These are phyloP conservation scores for Cynodonichthys magdalenae DNA, from an alignment of 2,797 vertebrate genomes.

Conservation along the genomic window DNA sequence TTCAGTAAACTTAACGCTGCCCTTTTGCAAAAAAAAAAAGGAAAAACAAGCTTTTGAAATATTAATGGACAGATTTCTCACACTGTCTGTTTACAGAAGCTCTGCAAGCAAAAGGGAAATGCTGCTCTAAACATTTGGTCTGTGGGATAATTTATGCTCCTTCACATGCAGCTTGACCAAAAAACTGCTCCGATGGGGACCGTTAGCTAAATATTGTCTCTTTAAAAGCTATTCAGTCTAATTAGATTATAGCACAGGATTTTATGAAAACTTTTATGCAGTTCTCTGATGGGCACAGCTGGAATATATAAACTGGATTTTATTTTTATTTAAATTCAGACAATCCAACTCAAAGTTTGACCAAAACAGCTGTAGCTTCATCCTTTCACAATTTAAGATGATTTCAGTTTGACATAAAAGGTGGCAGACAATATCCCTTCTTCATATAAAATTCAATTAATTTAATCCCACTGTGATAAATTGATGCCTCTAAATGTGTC, in stretches of 20 bases:
- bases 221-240: background rate
- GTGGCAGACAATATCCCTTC: too few species aligned
- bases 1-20: background rate
- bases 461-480: too few species aligned
- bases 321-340: background rate
- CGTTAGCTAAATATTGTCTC: background rate
- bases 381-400: background rate
- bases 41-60: constrained; percentile 28
- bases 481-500: too few species aligned
- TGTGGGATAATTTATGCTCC: constrained; percentile 26
- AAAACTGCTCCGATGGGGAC: constrained; percentile 1
- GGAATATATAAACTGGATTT: too few species aligned
- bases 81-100: constrained; percentile 24
- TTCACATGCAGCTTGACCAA: constrained; percentile 5
- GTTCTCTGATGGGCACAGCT: background rate
- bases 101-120: constrained; percentile 21
- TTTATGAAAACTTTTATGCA: background rate
- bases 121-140: constrained; percentile 28
- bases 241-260: too few species aligned
- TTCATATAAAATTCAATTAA: too few species aligned
- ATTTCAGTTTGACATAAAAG: background rate
- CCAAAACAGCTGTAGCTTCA: background rate
- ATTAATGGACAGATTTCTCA: constrained; percentile 43
- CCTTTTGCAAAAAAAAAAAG: background rate
- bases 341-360: background rate